phyloP scores from a whole-genome alignment of 1,140 invertebrate species.

The Aphis craccivora region DNA sequence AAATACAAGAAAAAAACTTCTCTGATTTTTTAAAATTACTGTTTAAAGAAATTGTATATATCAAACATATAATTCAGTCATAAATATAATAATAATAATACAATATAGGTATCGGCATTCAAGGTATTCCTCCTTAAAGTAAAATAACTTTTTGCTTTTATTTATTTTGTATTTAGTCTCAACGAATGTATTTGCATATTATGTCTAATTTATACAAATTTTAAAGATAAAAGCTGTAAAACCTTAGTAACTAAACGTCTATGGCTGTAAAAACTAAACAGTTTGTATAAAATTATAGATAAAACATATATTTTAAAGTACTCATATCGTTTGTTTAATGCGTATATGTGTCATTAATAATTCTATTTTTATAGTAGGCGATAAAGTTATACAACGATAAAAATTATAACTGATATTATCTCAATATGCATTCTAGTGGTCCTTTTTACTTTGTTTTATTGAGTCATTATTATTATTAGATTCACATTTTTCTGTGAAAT shows the following conservation, averaged over 20 bases:
- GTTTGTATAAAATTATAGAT: constrained; percentile 10
- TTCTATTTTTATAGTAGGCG: neutral
- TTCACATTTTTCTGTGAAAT: neutral
- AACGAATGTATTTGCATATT: neutral
- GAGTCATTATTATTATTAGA: neutral
- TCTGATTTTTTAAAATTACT: neutral
- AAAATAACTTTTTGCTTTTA: neutral
- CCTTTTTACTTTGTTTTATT: neutral
- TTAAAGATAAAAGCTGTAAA: neutral
- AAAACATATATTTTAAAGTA: neutral
- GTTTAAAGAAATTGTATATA: neutral
- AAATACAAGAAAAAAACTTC: neutral
- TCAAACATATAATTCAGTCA: neutral
- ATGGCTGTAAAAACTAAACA: neutral
- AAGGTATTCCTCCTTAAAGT: neutral
- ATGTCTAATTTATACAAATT: neutral
- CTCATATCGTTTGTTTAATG: neutral
- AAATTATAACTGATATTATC: neutral
- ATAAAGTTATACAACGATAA: neutral
- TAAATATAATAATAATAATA: neutral
- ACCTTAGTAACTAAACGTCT: neutral
- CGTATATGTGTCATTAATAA: neutral
- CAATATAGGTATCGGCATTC: neutral
- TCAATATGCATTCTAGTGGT: neutral
- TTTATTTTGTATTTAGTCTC: neutral